A percentile compares a stretch with the other conserved stretches of the same genome.
Conservation (phyloP, 2,113 vertebrate genomes). For the Sceloporus tristichus region DNA sequence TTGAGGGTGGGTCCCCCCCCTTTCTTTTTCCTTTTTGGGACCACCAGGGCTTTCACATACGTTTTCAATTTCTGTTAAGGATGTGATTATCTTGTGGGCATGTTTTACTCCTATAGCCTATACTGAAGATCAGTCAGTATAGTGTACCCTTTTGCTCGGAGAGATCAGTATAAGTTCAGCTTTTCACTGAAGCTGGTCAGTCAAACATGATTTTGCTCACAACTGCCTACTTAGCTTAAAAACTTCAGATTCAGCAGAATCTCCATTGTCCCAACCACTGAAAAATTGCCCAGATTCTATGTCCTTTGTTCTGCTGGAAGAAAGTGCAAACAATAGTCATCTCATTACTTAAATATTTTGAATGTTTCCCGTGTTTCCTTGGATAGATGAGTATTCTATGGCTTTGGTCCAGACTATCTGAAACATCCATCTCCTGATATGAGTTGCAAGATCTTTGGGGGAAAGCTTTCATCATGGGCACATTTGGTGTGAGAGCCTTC, state of each 20-base stretch:
- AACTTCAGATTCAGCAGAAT: not conserved
- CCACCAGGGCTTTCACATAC: slow-evolving; percentile 86
- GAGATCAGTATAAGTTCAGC: slow-evolving; percentile 67
- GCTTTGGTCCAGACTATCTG: too few species aligned
- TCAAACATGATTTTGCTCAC: slow-evolving; percentile 51
- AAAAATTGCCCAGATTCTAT: not conserved
- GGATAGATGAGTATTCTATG: not conserved
- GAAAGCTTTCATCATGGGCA: too few species aligned
- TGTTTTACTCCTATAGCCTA: slow-evolving; percentile 84
- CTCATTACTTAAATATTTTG: not conserved
- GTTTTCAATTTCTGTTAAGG: slow-evolving; percentile 83
- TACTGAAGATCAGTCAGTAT: slow-evolving; percentile 74
- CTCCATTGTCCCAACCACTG: not conserved
- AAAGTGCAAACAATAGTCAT: not conserved
- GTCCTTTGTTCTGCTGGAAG: not conserved
- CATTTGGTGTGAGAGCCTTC: too few species aligned
- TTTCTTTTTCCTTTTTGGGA: slow-evolving; percentile 78
- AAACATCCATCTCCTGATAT: too few species aligned
- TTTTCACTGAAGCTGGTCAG: slow-evolving; percentile 37
- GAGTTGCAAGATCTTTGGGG: too few species aligned
- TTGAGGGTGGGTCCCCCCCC: slow-evolving; percentile 64
- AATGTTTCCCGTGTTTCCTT: not conserved
- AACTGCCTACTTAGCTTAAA: slow-evolving; percentile 50
- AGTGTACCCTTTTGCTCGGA: slow-evolving; percentile 62
- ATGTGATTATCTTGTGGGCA: slow-evolving; percentile 84